phyloP scores from a whole-genome alignment of 1,140 invertebrate species.

The Drosophila takahashii region DNA sequence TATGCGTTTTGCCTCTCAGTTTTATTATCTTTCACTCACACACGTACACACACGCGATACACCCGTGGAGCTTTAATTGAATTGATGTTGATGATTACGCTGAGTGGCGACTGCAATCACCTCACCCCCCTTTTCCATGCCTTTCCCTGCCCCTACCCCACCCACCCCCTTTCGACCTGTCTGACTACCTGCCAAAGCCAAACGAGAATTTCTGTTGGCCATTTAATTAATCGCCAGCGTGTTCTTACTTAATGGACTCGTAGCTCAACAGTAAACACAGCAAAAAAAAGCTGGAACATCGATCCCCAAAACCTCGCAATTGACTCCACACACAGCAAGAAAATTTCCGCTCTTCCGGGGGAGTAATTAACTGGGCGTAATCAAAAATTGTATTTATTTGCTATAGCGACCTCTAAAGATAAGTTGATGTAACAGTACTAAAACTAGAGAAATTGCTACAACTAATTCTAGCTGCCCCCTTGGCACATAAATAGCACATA shows the following conservation, averaged over 20 bases:
- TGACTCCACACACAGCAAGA: slow-evolving; percentile 1
- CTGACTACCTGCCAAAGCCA: slow-evolving; percentile 40
- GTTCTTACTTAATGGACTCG: slow-evolving; percentile 54
- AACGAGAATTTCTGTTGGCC: slow-evolving; percentile 42
- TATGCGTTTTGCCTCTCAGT: slow-evolving; percentile 44
- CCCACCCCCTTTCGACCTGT: slow-evolving; percentile 5
- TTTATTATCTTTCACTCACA: slow-evolving; percentile 46
- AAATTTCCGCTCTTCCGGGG: neutral
- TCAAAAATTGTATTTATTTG: neutral
- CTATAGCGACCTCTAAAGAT: too few species aligned
- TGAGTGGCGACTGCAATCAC: slow-evolving; percentile 55
- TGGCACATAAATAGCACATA: slow-evolving; percentile 9
- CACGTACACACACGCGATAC: slow-evolving; percentile 4
- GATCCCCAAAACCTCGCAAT: slow-evolving; percentile 22
- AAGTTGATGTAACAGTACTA: neutral
- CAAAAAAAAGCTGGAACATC: slow-evolving; percentile 17
- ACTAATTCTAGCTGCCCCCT: neutral
- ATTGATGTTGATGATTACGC: slow-evolving; percentile 65
- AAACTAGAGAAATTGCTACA: neutral
- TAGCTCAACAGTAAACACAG: slow-evolving; percentile 26
- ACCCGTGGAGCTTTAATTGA: slow-evolving; percentile 54
- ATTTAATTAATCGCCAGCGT: slow-evolving; percentile 61
- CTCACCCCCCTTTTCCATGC: too few species aligned
- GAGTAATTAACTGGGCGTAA: neutral
- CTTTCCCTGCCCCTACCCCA: neutral